Evolutionary conservation across 2,888 invertebrate genomes (phyloP).

Genomic region (Yponomeuta malinellus): DNA sequence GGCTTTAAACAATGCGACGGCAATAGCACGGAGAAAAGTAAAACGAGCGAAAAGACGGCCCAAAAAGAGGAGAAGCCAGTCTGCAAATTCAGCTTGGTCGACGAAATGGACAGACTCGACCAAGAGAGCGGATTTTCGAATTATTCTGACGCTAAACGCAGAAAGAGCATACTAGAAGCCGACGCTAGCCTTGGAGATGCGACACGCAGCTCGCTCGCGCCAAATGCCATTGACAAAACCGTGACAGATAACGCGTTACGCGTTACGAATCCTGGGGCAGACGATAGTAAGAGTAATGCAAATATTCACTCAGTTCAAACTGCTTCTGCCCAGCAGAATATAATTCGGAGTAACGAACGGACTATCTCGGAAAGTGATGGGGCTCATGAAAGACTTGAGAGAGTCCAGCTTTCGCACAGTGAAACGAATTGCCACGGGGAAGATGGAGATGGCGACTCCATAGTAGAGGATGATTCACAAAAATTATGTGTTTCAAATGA

Average conservation of each 20-base stretch:
- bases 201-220: not conserved
- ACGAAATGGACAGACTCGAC: conserved; percentile 45
- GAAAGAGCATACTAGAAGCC: not conserved
- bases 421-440: not conserved
- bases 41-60: conserved; percentile 12
- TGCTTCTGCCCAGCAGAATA: not conserved
- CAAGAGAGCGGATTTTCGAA: conserved; percentile 40
- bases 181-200: not conserved
- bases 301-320: no score
- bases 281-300: no score
- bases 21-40: not conserved
- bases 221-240: not conserved
- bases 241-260: not conserved
- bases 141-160: conserved; percentile 21
- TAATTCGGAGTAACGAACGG: not conserved
- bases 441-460: not conserved
- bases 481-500: conserved; percentile 24
- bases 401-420: not conserved
- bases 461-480: conserved; percentile 2
- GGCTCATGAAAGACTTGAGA: not conserved
- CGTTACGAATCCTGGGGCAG: not conserved
- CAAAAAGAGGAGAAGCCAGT: conserved; percentile 13
- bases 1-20: not conserved
- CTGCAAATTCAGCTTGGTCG: conserved; percentile 34
- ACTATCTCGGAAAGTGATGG: not conserved